Percentiles rank a stretch among this genome's conserved stretches.
Evolutionary conservation across 2,113 vertebrate species (phyloP).

Genomic region (Cyanoramphus novaezelandiae): DNA sequence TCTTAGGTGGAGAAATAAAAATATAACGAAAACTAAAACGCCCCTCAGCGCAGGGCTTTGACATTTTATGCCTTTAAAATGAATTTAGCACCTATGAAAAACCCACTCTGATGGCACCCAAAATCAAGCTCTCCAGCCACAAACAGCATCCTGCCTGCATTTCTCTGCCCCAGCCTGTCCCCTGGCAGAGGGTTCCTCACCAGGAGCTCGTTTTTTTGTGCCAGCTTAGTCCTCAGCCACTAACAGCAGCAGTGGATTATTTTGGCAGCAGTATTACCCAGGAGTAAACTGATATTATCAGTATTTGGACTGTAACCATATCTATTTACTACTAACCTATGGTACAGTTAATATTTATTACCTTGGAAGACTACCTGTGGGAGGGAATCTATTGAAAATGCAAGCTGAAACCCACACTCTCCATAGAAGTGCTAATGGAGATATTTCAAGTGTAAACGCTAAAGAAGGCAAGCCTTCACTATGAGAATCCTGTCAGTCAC

Average conservation of each 20-base stretch:
- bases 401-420: slow-evolving; percentile 14
- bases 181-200: neutral
- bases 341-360: slow-evolving; percentile 23
- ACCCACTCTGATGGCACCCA: neutral
- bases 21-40: neutral
- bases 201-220: neutral
- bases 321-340: neutral
- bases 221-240: neutral
- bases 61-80: neutral
- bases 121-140: neutral
- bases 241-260: neutral
- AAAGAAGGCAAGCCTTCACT: neutral
- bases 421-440: slow-evolving; percentile 16
- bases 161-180: neutral
- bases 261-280: neutral
- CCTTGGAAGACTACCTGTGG: neutral
- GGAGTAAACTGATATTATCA: neutral
- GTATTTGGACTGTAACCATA: neutral
- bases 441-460: slow-evolving; percentile 12
- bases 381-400: neutral
- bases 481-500: neutral
- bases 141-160: neutral
- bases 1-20: neutral
- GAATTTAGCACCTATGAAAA: neutral
- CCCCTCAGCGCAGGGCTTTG: neutral